phyloP scores from a whole-genome alignment of 2,888 invertebrate species.

The Perizoma affinitatum region DNA sequence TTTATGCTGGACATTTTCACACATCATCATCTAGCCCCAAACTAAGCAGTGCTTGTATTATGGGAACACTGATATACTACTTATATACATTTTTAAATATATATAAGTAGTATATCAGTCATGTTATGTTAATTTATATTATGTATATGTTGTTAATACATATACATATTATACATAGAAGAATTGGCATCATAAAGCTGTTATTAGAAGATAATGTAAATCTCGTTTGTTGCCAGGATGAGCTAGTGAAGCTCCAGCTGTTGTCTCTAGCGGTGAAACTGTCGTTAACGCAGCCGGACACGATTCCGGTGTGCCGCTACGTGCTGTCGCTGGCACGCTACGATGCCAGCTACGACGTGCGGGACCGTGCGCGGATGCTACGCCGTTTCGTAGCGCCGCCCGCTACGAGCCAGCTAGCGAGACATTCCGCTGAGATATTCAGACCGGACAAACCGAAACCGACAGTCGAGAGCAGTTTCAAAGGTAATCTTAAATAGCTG shows the following conservation, averaged over 20 bases:
- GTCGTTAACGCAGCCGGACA: constrained; percentile 93
- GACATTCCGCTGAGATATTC: constrained; percentile 92
- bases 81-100: too few relatives aligned
- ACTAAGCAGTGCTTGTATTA: too few relatives aligned
- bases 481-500: constrained; percentile 74
- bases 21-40: too few relatives aligned
- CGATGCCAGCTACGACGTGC: constrained; percentile 98
- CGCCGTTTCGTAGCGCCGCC: constrained; percentile 82
- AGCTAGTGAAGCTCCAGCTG: constrained; percentile 97
- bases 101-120: too few relatives aligned
- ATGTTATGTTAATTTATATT: too few relatives aligned
- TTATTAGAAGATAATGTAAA: too few relatives aligned
- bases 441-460: constrained; percentile 97
- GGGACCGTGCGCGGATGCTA: constrained; percentile 96
- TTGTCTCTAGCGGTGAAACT: constrained; percentile 97
- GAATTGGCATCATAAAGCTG: too few relatives aligned
- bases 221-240: too few relatives aligned
- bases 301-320: constrained; percentile 94
- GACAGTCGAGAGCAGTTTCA: constrained; percentile 92
- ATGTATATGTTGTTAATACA: too few relatives aligned
- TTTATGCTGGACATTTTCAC: too few relatives aligned
- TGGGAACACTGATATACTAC: too few relatives aligned
- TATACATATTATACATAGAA: too few relatives aligned
- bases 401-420: constrained; percentile 75
- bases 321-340: constrained; percentile 97